These are phyloP conservation scores for Molorchus minor DNA, from an alignment of 2,888 invertebrate genomes.

Conservation along the genomic window DNA sequence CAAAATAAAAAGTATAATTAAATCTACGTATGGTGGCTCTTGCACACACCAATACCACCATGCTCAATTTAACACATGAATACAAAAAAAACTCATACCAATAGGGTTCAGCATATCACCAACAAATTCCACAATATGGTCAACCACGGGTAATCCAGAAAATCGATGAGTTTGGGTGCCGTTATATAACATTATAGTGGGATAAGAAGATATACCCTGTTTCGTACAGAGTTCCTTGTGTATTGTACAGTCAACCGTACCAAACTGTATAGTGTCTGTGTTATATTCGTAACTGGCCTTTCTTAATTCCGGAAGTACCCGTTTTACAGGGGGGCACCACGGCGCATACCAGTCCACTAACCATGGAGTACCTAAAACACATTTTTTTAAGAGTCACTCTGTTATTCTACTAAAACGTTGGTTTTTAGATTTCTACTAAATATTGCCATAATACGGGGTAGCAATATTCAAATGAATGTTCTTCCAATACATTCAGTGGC, in stretches of 20 bases:
- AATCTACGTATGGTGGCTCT: no score
- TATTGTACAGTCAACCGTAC: conserved; percentile 75
- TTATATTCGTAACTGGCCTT: conserved; percentile 69
- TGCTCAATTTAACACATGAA: not conserved
- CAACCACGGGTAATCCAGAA: conserved; percentile 69
- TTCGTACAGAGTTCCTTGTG: conserved; percentile 68
- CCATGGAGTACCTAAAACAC: conserved; percentile 64
- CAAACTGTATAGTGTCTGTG: conserved; percentile 66
- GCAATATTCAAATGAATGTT: no score
- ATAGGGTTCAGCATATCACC: conserved; percentile 66
- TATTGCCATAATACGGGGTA: no score
- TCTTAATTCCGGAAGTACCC: conserved; percentile 73
- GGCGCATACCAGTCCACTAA: conserved; percentile 81
- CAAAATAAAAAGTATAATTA: no score
- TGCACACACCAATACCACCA: not conserved
- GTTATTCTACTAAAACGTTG: no score
- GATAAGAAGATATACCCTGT: conserved; percentile 71
- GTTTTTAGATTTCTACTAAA: no score
- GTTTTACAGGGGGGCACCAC: conserved; percentile 81
- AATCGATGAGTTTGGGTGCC: conserved; percentile 66
- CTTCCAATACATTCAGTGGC: no score
- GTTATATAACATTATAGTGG: conserved; percentile 75
- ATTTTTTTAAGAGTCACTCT: no score
- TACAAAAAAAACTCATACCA: conserved; percentile 54
- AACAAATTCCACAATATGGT: conserved; percentile 72